Base-by-base conservation (phyloP, 2,113 vertebrate genomes). In the Gasterosteus nipponicus region DNA sequence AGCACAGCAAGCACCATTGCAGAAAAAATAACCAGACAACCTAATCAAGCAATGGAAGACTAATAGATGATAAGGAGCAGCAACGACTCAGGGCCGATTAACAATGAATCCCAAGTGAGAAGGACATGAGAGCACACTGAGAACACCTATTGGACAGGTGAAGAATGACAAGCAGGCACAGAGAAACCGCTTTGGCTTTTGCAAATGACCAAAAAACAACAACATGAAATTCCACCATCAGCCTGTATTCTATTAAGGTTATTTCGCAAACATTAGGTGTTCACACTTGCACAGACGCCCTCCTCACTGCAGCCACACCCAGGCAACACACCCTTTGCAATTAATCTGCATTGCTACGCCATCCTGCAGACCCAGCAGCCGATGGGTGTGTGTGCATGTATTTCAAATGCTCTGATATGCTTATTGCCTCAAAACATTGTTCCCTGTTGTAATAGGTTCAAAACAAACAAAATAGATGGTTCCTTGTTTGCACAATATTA, bases 101-200 rank as follows among this genome's bases (percentile, higher is more conserved):
- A n/a, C 42, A 19, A 38, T 69, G 42, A 51, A 38, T 2, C 35
- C 11, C 16, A 35, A 51, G 54, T 56, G 31, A 19, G 29, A n/a
- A 18, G 33, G 38, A 47, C 19, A 26, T 39, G 44, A 69, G 22
- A 26, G 7, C 19, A 78, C 64, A 68, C 18, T 9, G 58, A 0
- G 2, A 65, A 39, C 70, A 15, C 67, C 62, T 71, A 39, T 10
- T 62, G 67, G 73, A 73, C 80, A 75, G 70, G 73, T 73, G 73
- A 46, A 31, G 35, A 49, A 63, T 12, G 19, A 56, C 57, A 33
- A 4, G 18, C 58, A 53, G 31, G 5, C 11, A 49, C 73, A 31
- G 22, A 26, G 5, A 33, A 33, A 33, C 33, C 5, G 33, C 33
- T 33, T 33, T 5, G 33, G 33, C 33, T 33, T 4, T 1, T 33